These are phyloP conservation scores for Mastomys natalensis DNA, from an alignment of 2,113 vertebrate genomes.

Conservation along the genomic window DNA sequence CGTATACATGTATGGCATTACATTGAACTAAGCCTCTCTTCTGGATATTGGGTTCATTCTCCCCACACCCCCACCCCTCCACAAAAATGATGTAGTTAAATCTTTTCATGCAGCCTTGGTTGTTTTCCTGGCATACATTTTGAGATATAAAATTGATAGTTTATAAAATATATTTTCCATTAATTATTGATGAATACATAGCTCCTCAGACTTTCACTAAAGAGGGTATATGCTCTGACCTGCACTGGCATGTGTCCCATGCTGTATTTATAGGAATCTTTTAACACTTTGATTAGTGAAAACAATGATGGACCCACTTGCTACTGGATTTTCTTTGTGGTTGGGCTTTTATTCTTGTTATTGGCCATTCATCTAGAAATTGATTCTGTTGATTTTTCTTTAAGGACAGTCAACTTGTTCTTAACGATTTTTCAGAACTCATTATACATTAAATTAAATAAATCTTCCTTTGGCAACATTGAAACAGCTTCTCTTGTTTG, in stretches of 20 bases:
- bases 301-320: not conserved
- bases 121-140: constrained; percentile 20
- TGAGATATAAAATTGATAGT: constrained; percentile 10
- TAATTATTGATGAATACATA: constrained; percentile 22
- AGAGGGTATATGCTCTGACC: not conserved
- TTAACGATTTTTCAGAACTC: constrained; percentile 1
- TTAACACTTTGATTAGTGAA: not conserved
- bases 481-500: not conserved
- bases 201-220: not conserved
- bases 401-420: not conserved
- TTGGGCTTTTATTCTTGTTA: not conserved
- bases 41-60: not conserved
- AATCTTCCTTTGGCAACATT: not conserved
- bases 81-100: not conserved
- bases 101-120: not conserved
- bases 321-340: constrained; percentile 18
- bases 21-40: not conserved
- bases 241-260: not conserved
- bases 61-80: not conserved
- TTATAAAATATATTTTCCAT: not conserved
- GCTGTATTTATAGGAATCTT: not conserved
- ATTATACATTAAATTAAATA: constrained; percentile 11
- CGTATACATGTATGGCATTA: not conserved
- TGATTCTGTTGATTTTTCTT: not conserved
- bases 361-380: not conserved